Evolutionary conservation across 2,113 vertebrate species (phyloP).

Genomic region (Centropus unirufus): DNA sequence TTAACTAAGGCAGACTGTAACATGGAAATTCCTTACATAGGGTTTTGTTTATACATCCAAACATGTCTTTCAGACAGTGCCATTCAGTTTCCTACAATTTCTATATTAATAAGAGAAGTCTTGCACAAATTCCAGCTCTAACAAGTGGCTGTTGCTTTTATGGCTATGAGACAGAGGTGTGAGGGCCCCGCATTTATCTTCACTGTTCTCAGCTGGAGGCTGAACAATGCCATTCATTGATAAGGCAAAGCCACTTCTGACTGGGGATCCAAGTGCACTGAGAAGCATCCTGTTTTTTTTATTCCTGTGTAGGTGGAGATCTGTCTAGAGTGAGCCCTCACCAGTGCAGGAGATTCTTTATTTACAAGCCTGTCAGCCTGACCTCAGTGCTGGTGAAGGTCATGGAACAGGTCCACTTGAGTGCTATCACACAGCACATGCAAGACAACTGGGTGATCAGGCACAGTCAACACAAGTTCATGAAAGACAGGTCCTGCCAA

Average conservation of each 20-base stretch:
- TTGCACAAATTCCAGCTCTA: background rate
- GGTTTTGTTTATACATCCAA: slow-evolving; percentile 30
- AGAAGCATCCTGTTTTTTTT: background rate
- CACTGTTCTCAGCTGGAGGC: background rate
- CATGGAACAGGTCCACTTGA: no score
- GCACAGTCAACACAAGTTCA: no score
- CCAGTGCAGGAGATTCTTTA: background rate
- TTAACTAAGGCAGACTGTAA: background rate
- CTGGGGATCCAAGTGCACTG: background rate
- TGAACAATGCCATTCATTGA: background rate
- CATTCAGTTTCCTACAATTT: background rate
- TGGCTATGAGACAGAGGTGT: background rate
- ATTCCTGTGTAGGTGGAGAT: background rate
- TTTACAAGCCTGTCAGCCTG: no score
- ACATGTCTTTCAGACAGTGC: background rate
- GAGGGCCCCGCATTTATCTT: background rate
- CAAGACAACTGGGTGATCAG: no score
- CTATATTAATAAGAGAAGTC: slow-evolving; percentile 6
- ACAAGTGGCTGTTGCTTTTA: background rate
- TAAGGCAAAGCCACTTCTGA: background rate
- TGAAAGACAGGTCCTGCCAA: no score
- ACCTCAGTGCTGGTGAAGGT: no score
- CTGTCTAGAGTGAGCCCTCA: background rate
- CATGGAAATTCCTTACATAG: background rate
- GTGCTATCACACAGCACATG: no score